Conservation (phyloP, 2,888 invertebrate species). For the Rhamphomyia laevipes region DNA sequence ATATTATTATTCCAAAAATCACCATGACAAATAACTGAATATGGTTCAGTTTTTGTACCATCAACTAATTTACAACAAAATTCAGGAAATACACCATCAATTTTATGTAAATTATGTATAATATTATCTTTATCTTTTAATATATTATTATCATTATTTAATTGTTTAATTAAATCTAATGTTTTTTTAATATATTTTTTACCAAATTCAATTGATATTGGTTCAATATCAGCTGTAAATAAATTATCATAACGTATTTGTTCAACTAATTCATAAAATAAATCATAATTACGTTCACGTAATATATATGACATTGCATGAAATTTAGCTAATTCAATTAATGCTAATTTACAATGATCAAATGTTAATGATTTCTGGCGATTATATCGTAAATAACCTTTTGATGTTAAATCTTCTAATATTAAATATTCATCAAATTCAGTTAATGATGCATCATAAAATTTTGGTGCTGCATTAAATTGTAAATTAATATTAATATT, state of each 20-base stretch:
- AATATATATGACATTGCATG: constrained; percentile 40
- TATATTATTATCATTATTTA: constrained; percentile 8
- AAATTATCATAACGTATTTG: constrained; percentile 23
- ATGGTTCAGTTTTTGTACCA: constrained; percentile 20
- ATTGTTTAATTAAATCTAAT: constrained; percentile 19
- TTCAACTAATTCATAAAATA: constrained; percentile 17
- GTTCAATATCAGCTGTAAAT: constrained; percentile 21
- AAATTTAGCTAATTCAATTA: constrained; percentile 38
- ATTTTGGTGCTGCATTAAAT: constrained; percentile 16
- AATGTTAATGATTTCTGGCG: constrained; percentile 32
- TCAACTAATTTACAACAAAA: constrained; percentile 21
- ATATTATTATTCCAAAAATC: constrained; percentile 34
- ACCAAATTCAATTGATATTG: constrained; percentile 25
- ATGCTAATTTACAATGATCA: constrained; percentile 32
- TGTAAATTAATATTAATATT: neutral
- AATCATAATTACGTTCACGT: constrained; percentile 22
- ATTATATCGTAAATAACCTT: constrained; percentile 20
- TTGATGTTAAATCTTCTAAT: constrained; percentile 23
- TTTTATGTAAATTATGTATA: neutral
- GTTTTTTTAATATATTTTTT: constrained; percentile 23
- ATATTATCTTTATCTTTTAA: constrained; percentile 16
- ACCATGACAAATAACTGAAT: constrained; percentile 30
- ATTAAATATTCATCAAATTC: constrained; percentile 25
- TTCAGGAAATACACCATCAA: constrained; percentile 20
- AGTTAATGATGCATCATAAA: constrained; percentile 19